phyloP scores from a whole-genome alignment of 2,888 invertebrate genomes.

The Pantelozetes paolii region DNA sequence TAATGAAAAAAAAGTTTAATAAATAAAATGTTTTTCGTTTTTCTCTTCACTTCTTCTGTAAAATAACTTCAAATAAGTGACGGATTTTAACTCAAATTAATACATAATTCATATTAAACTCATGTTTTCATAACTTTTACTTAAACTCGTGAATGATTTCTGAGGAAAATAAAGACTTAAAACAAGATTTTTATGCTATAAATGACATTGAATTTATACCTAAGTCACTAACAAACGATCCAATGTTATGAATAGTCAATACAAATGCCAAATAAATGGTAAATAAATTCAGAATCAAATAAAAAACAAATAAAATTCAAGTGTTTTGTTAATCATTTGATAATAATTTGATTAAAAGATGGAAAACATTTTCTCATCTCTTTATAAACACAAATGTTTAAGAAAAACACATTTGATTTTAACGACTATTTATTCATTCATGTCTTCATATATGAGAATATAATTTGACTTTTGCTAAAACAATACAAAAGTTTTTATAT shows the following conservation, averaged over 20 bases:
- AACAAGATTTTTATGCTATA: conserved; percentile 1
- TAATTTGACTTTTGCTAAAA: background rate
- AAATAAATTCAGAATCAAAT: too few relatives aligned
- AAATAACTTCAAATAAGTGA: too few relatives aligned
- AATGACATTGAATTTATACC: conserved; percentile 23
- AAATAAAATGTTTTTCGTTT: too few relatives aligned
- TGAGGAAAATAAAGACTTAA: background rate
- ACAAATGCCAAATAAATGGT: conserved; percentile 17
- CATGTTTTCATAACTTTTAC: background rate
- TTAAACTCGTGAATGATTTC: background rate
- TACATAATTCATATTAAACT: too few relatives aligned
- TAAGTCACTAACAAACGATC: background rate
- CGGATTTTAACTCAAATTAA: too few relatives aligned
- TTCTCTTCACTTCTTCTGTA: too few relatives aligned
- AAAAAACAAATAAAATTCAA: too few relatives aligned
- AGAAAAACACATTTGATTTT: too few relatives aligned
- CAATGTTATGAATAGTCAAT: conserved; percentile 30
- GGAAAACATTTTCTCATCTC: too few relatives aligned
- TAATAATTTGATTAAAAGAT: too few relatives aligned
- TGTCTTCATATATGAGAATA: background rate
- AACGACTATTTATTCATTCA: background rate
- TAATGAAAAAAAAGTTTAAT: too few relatives aligned
- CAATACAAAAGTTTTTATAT: background rate
- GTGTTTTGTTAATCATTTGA: background rate
- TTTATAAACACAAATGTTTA: too few relatives aligned